Conservation (phyloP, 2,888 invertebrate species). For the Ophioninae sp. region DNA sequence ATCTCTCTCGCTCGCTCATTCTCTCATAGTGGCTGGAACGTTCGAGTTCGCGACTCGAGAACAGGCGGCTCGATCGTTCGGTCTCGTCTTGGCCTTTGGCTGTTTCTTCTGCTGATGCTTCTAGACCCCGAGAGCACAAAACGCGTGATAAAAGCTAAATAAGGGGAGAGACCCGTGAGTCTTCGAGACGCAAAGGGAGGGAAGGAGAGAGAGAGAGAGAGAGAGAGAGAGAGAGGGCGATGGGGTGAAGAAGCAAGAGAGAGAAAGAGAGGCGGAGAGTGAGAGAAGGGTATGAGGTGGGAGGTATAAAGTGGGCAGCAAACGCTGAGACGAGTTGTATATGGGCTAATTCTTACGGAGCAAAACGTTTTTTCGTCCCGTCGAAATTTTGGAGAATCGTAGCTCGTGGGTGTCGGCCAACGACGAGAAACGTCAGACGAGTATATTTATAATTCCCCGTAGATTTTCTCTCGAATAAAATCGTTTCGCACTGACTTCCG, state of each 20-base stretch:
- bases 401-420: too few relatives aligned
- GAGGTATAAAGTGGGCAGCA: conserved; percentile 60
- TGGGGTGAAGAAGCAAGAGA: too few relatives aligned
- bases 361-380: conserved; percentile 20
- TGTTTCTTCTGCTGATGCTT: conserved; percentile 52
- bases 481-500: background rate
- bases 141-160: conserved; percentile 65
- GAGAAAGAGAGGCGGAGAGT: conserved; percentile 51
- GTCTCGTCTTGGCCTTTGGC: conserved; percentile 57
- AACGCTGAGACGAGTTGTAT: conserved; percentile 57
- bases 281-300: conserved; percentile 9
- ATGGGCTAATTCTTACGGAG: conserved; percentile 50
- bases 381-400: background rate
- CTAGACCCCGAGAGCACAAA: conserved; percentile 53
- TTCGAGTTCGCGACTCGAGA: conserved; percentile 58
- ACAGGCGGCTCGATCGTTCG: conserved; percentile 43
- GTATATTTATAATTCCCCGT: too few relatives aligned
- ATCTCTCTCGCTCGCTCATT: background rate
- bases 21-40: conserved; percentile 36
- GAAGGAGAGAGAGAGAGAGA: conserved; percentile 35
- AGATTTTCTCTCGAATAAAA: too few relatives aligned
- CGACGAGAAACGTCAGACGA: too few relatives aligned
- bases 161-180: conserved; percentile 64
- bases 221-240: too few relatives aligned
- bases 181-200: conserved; percentile 44